A percentile compares a stretch with the other conserved stretches of the same genome.
These are phyloP conservation scores for Coracopsis vasa DNA, from an alignment of 2,113 vertebrate species.

Conservation along the genomic window DNA sequence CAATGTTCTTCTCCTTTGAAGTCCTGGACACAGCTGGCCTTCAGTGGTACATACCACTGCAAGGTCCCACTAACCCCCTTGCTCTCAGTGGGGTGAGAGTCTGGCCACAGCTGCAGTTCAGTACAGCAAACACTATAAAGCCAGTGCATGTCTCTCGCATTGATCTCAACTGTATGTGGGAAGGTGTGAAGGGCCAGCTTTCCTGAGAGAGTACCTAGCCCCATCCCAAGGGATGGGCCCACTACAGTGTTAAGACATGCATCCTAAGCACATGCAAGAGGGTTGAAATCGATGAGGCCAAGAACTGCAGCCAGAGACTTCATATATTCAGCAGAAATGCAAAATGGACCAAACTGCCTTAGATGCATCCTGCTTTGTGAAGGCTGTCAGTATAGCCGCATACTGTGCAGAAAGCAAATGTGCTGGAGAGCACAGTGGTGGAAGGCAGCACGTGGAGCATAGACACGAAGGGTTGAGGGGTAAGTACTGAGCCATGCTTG, in stretches of 20 bases:
- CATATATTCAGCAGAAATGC: neutral
- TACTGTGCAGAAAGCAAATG: neutral
- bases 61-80: neutral
- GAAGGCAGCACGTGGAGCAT: neutral
- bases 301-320: neutral
- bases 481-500: neutral
- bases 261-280: neutral
- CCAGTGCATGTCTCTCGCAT: accelerated
- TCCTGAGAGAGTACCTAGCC: neutral
- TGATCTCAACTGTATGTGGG: accelerated
- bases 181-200: neutral
- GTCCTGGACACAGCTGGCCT: neutral
- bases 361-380: neutral
- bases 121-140: neutral
- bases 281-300: neutral
- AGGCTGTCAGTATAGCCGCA: accelerated
- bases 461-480: neutral
- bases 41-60: too few species aligned
- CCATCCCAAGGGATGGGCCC: neutral
- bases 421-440: neutral
- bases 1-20: neutral
- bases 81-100: neutral
- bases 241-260: neutral
- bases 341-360: neutral
- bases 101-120: neutral